These are phyloP conservation scores for Drosophila macrothrix DNA, from an alignment of 2,888 invertebrate genomes.

Conservation along the genomic window DNA sequence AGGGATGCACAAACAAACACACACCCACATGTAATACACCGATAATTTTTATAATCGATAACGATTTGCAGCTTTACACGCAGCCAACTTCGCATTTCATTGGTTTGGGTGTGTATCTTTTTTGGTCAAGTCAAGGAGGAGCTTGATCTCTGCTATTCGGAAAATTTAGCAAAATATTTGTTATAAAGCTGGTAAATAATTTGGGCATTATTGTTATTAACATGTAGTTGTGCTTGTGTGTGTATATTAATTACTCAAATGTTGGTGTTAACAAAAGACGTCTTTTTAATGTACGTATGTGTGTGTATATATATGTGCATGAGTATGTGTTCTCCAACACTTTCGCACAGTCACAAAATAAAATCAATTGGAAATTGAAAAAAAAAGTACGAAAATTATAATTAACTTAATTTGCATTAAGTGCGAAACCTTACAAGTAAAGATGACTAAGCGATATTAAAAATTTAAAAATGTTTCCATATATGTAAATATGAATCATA, in stretches of 20 bases:
- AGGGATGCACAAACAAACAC: conserved; percentile 16
- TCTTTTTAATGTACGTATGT: conserved; percentile 20
- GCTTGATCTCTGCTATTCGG: conserved; percentile 39
- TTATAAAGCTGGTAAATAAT: conserved; percentile 60
- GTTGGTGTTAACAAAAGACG: conserved; percentile 27
- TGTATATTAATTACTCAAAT: conserved; percentile 47
- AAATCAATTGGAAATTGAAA: conserved; percentile 50
- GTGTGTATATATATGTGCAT: conserved; percentile 2
- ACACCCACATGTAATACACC: conserved; percentile 20
- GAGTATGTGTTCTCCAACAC: conserved; percentile 19
- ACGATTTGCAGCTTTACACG: not conserved
- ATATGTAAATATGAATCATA: conserved; percentile 17
- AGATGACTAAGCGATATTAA: not conserved
- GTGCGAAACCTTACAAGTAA: conserved; percentile 11
- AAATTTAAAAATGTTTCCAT: too few species aligned
- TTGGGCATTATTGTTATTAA: conserved; percentile 13
- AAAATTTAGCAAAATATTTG: conserved; percentile 21
- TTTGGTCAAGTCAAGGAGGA: conserved; percentile 37
- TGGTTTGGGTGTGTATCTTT: conserved; percentile 73
- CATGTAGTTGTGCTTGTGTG: conserved; percentile 72
- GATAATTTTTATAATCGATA: conserved; percentile 25
- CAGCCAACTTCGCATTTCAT: conserved; percentile 56
- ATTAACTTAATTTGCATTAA: conserved; percentile 4
- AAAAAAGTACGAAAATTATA: conserved; percentile 10
- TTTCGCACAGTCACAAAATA: conserved; percentile 33